These are phyloP conservation scores for Hemicordylus capensis DNA, from an alignment of 2,113 vertebrate species.

Conservation along the genomic window DNA sequence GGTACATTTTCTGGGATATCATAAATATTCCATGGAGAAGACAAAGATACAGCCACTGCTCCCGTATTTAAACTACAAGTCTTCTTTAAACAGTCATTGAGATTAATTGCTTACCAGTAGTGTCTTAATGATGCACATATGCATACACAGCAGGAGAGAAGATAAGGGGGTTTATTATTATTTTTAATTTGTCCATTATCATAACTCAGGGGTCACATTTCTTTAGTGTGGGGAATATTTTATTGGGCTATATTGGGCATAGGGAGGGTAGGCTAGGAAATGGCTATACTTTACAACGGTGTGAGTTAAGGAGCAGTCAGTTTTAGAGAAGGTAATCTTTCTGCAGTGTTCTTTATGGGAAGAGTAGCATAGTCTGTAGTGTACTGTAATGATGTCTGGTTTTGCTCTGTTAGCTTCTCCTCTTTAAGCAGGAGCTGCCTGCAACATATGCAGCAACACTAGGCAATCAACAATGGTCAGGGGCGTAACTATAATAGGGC, in stretches of 20 bases:
- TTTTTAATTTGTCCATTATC: not conserved
- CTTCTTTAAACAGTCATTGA: not conserved
- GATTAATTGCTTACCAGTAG: not conserved
- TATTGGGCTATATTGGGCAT: not conserved
- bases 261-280: not conserved
- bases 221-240: not conserved
- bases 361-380: not conserved
- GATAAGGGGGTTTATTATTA: not conserved
- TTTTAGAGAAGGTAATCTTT: not conserved
- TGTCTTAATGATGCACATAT: not conserved
- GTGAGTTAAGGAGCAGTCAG: not conserved
- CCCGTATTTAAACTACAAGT: not conserved
- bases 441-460: too few relatives aligned
- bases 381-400: not conserved
- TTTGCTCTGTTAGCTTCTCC: not conserved
- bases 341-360: not conserved
- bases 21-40: not conserved
- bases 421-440: too few relatives aligned
- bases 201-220: not conserved
- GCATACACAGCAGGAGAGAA: not conserved
- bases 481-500: too few relatives aligned
- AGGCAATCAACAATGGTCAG: too few relatives aligned
- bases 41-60: not conserved
- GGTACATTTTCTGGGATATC: not conserved
- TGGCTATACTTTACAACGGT: not conserved